Base-by-base conservation (phyloP, 2,113 vertebrate species). In the Physeter macrocephalus region DNA sequence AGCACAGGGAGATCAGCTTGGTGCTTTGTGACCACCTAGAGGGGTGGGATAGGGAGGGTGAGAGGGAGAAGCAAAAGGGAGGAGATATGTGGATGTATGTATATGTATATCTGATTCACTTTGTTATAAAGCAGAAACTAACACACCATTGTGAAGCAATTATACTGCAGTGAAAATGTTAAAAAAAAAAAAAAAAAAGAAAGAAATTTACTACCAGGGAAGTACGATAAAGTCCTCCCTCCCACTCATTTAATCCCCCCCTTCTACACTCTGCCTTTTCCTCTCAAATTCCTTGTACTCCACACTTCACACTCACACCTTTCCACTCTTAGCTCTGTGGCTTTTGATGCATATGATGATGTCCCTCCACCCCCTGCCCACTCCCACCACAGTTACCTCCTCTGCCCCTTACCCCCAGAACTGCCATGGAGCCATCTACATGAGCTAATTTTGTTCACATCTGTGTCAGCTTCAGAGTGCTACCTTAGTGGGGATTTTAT, bases 281-380 rank as follows among this genome's bases (percentile, higher is more conserved):
- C 10, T 41, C 39, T 61, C 74, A 69, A 8, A 74, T 49, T 72
- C 41, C 5, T 12, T 14, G 7, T 18, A 15, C 13, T 77, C 29
- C 21, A 20, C 8, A 8, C 8, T 36, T 46, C 29, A 66, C 13
- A 10, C 7, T 27, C 9, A 43, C 8, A 17, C 29, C 29, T 18
- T 75, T 85, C 18, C 36, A 23, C 36, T 88, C n/a, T 93, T 77
- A 34, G n/a, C 34, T 90, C 92, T 78, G 66, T 54, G 61, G 11
- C 29, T 92, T 43, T 49, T 49, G 14, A 61, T 46, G 71, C 59
- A 39, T 10, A 1, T 4, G 3, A 29, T 36, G 43, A 41, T 69
- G 41, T 14, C 13, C 2, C n/a, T 77, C 49, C 39, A 21, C 1
- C 11, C 25, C 8, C 25, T 11, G 34, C 20, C 34, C 1, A 0